These are phyloP conservation scores for Raillietiella orientalis DNA, from an alignment of 2,888 invertebrate genomes.

Conservation along the genomic window DNA sequence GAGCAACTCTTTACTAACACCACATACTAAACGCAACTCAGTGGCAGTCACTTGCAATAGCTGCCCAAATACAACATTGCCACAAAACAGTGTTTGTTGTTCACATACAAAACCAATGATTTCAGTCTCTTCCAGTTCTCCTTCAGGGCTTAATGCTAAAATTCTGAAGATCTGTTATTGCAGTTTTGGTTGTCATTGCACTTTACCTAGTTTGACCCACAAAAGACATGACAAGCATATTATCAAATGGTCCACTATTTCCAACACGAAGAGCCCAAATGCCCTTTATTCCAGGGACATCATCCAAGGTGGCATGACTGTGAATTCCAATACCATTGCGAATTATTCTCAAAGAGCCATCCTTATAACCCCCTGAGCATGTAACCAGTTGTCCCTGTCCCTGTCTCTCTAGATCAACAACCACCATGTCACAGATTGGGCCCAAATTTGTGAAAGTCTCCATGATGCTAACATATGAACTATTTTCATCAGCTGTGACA, in stretches of 20 bases:
- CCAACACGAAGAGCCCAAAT: slow-evolving; percentile 77
- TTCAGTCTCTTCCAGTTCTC: slow-evolving; percentile 92
- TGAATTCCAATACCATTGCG: slow-evolving; percentile 96
- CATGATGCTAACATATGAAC: slow-evolving; percentile 57
- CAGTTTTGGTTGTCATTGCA: no score
- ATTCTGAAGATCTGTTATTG: background rate
- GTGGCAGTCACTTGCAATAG: slow-evolving; percentile 23
- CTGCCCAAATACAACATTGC: slow-evolving; percentile 54
- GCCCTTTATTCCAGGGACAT: slow-evolving; percentile 83
- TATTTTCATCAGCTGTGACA: slow-evolving; percentile 43
- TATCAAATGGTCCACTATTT: slow-evolving; percentile 22
- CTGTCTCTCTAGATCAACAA: slow-evolving; percentile 80
- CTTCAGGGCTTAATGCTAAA: slow-evolving; percentile 47
- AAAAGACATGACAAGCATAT: slow-evolving; percentile 72
- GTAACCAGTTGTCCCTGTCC: slow-evolving; percentile 95
- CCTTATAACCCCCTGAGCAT: slow-evolving; percentile 87
- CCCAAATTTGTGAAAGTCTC: slow-evolving; percentile 90
- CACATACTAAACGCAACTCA: slow-evolving; percentile 1
- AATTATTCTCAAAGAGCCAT: slow-evolving; percentile 84
- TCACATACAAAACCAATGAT: slow-evolving; percentile 65
- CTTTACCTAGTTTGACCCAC: slow-evolving; percentile 87
- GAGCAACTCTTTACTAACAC: slow-evolving; percentile 7
- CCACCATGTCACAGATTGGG: slow-evolving; percentile 90
- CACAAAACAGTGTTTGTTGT: slow-evolving; percentile 74
- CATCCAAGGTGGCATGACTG: slow-evolving; percentile 91